Conservation (phyloP, 1,140 invertebrate species). For the Drosophila takahashii region DNA sequence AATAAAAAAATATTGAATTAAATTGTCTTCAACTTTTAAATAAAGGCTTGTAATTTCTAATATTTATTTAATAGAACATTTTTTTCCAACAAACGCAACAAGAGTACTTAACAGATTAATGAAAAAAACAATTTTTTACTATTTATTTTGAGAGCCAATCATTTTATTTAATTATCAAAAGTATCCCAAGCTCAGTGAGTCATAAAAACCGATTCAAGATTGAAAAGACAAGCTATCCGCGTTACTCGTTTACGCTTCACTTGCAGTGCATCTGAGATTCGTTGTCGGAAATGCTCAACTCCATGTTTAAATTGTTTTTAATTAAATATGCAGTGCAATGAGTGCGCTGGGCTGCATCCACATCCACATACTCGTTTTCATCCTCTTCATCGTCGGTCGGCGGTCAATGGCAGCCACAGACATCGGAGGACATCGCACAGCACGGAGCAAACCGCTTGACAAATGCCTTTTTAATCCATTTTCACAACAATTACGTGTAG, state of each 20-base stretch:
- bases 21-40: no score
- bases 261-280: conserved; percentile 15
- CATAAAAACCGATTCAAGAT: background rate
- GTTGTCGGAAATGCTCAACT: background rate
- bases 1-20: no score
- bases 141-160: background rate
- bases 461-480: conserved; percentile 82
- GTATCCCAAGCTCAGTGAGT: background rate
- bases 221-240: background rate
- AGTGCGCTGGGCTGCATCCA: conserved; percentile 6
- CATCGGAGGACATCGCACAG: conserved; percentile 4
- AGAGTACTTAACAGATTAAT: no score
- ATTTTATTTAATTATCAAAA: background rate
- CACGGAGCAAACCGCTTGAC: conserved; percentile 61
- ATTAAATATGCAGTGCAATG: conserved; percentile 51
- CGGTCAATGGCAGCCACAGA: conserved; percentile 40
- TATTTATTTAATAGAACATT: no score
- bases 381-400: conserved; percentile 37
- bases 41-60: no score
- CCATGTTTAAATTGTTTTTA: conserved; percentile 45
- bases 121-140: background rate
- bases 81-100: no score
- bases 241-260: background rate
- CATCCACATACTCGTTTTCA: background rate
- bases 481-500: conserved; percentile 71